Evolutionary conservation across 2,797 vertebrate species (phyloP), one percentile per base, ranked within the genome.

Genomic region (Microhierax caerulescens): DNA sequence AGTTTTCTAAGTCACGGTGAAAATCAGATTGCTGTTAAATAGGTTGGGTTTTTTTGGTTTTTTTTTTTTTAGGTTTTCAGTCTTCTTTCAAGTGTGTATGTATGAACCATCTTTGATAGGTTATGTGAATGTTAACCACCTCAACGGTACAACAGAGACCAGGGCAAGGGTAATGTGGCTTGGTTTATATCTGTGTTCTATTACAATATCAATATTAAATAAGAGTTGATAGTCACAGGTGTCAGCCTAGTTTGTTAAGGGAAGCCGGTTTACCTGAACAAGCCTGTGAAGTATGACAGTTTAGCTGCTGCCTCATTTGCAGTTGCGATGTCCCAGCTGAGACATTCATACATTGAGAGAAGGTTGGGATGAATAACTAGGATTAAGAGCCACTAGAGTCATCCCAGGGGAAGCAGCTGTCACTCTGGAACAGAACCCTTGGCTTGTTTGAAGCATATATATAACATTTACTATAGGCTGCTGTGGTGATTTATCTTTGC

Each of bases 401-500:
- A 59, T 85, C 88, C 67, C 91, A 67, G 13, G 81, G 74, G 95
- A 92, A 73, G 34, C 22, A 79, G 54, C 56, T 87, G 84, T 87
- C 94, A 89, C 70, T 93, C 73, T 82, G 36, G 54, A 93, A 91
- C 32, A 94, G 63, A 94, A 77, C n/a, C 4, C 20, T 77, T 53
- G 59, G 36, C 70, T 92, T 91, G 51, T 87, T 87, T 91, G 92
- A 77, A 85, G 56, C 21, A 13, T 69, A 47, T 78, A 45, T 64
- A 50, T 57, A 90, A 73, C 27, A 43, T 81, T 92, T 79, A 91
- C 78, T 89, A 92, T 64, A 80, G 86, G 23, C 51, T 91, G 63
- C 39, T 82, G 48, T 48, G 34, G 70, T 89, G 87, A 94, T 94
- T 93, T 93, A 64, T 87, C 86, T 93, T 89, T 85, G 77, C 81